Percentiles rank a stretch among this genome's conserved stretches.
phyloP scores from a whole-genome alignment of 2,888 invertebrate genomes.

The Amiota communis region DNA sequence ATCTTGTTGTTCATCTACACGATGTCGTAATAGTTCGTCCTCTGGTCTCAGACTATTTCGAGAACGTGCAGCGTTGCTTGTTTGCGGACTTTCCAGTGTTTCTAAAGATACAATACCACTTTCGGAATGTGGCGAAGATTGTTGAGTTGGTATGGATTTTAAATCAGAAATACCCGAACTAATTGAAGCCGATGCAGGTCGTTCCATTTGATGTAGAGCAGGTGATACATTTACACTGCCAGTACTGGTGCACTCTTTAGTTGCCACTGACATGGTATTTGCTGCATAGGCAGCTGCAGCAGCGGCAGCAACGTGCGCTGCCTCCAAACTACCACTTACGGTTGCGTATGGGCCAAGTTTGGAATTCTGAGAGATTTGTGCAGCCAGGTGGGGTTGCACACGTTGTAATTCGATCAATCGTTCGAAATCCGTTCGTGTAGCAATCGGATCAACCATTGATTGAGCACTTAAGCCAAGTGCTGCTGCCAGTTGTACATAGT shows the following conservation, averaged over 20 bases:
- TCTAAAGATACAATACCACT: slow-evolving; percentile 58
- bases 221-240: slow-evolving; percentile 22
- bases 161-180: slow-evolving; percentile 60
- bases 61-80: slow-evolving; percentile 52
- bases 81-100: slow-evolving; percentile 54
- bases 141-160: slow-evolving; percentile 58
- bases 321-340: slow-evolving; percentile 53
- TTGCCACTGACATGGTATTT: slow-evolving; percentile 56
- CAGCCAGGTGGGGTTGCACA: slow-evolving; percentile 58
- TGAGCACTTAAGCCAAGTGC: slow-evolving; percentile 72
- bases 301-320: slow-evolving; percentile 64
- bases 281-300: slow-evolving; percentile 61
- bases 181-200: slow-evolving; percentile 59
- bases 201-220: slow-evolving; percentile 47
- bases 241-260: slow-evolving; percentile 17
- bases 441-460: slow-evolving; percentile 67
- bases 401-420: slow-evolving; percentile 70
- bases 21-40: slow-evolving; percentile 43
- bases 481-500: slow-evolving; percentile 77
- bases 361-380: slow-evolving; percentile 34
- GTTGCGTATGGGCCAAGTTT: slow-evolving; percentile 50
- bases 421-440: slow-evolving; percentile 70
- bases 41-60: slow-evolving; percentile 57
- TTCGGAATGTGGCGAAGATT: slow-evolving; percentile 57
- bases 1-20: slow-evolving; percentile 60